phyloP scores from a whole-genome alignment of 2,113 vertebrate genomes.

The Psittacus erithacus region DNA sequence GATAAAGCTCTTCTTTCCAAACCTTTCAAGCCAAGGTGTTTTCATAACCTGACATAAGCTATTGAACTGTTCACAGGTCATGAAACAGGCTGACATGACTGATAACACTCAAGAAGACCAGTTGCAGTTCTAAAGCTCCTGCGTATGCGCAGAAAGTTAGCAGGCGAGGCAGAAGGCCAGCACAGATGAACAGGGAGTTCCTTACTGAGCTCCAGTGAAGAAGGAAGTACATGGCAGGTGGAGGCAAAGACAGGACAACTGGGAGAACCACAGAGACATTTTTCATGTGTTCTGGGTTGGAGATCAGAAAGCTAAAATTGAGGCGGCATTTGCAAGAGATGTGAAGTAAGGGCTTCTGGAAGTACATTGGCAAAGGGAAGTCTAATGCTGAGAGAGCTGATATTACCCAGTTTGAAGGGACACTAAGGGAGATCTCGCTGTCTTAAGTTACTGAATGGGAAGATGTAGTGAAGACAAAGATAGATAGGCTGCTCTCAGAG shows the following conservation, averaged over 20 bases:
- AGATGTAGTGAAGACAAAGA: neutral
- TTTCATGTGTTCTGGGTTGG: neutral
- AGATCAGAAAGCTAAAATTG: neutral
- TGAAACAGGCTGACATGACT: conserved; percentile 11
- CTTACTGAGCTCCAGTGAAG: neutral
- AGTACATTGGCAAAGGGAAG: neutral
- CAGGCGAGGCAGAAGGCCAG: neutral
- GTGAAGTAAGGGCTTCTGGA: neutral
- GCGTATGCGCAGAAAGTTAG: neutral
- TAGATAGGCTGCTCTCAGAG: neutral
- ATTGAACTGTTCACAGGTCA: neutral
- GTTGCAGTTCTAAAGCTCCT: neutral
- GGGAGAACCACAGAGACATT: neutral
- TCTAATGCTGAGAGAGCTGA: neutral
- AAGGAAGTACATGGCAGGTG: neutral
- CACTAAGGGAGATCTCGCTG: neutral
- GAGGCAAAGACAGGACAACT: neutral
- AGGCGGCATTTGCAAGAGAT: neutral
- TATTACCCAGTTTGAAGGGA: neutral
- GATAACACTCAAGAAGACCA: neutral
- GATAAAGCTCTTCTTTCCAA: neutral
- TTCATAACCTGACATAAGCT: neutral
- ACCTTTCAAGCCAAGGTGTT: neutral
- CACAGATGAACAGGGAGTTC: neutral
- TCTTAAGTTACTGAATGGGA: neutral